Base-by-base conservation (phyloP, 2,113 vertebrate species). In the Empidonax traillii region DNA sequence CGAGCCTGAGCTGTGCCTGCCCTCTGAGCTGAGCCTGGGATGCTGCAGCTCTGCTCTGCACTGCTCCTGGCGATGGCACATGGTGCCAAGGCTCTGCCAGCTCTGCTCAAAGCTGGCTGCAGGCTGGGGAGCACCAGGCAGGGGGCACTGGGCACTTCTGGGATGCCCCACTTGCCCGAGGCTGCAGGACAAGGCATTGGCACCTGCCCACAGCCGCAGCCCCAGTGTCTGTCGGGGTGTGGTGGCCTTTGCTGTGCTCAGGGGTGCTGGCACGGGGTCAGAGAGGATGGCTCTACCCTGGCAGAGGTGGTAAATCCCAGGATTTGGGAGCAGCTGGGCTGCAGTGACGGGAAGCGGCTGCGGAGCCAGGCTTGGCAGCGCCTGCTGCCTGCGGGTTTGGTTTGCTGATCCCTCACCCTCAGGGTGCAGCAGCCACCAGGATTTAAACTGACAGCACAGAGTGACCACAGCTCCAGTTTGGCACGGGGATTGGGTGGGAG, bases 21-120 rank as follows among this genome's bases (percentile, higher is more conserved):
- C 19, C 18, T 46, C 35, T 43, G 62, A 35, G 71, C 62, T 58
- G 27, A 2, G 8, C 33, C 43, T 14, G 27, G 27, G 4, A 69
- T 19, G 33, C 55, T 22, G 44, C 20, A 43, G 52, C 61, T 75
- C 43, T 28, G 19, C 30, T 39, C 37, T 39, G 25, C 37, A 39
- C 12, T 24, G 3, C 59, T 33, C 53, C 58, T 8, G 3, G 44
- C 0, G 5, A 10, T 17, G 58, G 47, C 58, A 10, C 22, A 1
- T 16, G 18, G 68, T 46, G 27, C 39, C 2, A 2, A 22, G 47
- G 58, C 80, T 84, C 47, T 63, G 67, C 37, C 20, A 52, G 16
- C 33, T 30, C 47, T 0, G 5, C 80, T 35, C 46, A 2, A 12
- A 24, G 79, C 80, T 35, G 56, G 25, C 25, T 1, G 25, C 66